phyloP scores from a whole-genome alignment of 1,140 invertebrate genomes.

The Epicauta chinensis region DNA sequence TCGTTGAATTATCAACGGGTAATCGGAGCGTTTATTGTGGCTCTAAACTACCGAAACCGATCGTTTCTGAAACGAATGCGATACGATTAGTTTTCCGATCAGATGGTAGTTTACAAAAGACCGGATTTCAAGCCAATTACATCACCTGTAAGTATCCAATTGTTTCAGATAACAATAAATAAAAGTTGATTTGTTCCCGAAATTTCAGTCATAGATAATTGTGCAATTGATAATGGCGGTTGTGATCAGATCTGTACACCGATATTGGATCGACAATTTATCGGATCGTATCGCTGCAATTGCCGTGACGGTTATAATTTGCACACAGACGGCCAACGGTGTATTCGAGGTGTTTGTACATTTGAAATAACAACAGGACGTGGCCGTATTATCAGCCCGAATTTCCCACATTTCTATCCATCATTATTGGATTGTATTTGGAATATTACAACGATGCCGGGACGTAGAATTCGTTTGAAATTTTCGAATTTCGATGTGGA shows the following conservation, averaged over 20 bases:
- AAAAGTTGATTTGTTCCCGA: background rate
- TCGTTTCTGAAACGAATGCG: conserved; percentile 79
- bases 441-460: conserved; percentile 90
- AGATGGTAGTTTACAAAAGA: conserved; percentile 87
- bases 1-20: conserved; percentile 71
- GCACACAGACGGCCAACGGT: conserved; percentile 88
- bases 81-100: conserved; percentile 82
- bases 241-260: conserved; percentile 95
- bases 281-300: conserved; percentile 86
- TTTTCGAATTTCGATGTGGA: conserved; percentile 92
- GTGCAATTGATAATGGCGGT: conserved; percentile 85
- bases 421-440: conserved; percentile 89
- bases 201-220: conserved; percentile 83
- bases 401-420: conserved; percentile 90
- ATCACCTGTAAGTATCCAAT: conserved; percentile 61
- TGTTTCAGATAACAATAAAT: background rate
- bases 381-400: conserved; percentile 78
- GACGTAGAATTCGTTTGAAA: conserved; percentile 86
- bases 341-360: conserved; percentile 80
- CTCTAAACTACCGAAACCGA: conserved; percentile 65
- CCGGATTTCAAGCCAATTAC: conserved; percentile 84
- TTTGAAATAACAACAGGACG: conserved; percentile 65
- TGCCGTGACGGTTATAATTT: conserved; percentile 92
- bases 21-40: conserved; percentile 82
- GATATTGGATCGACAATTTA: too few relatives aligned